phyloP scores from a whole-genome alignment of 2,888 invertebrate species.

The Synanthedon formicaeformis region DNA sequence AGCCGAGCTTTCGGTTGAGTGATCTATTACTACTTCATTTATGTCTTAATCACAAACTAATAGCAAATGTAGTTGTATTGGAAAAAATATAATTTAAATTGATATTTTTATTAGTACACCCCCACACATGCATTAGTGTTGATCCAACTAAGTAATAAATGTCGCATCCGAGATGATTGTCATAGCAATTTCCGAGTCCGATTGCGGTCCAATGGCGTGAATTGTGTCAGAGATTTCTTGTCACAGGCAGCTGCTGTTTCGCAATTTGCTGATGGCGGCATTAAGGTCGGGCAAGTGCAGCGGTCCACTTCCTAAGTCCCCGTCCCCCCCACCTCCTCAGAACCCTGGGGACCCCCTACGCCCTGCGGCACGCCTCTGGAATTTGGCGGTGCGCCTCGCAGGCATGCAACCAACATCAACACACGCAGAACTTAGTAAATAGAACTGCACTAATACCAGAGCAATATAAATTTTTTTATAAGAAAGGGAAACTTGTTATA shows the following conservation, averaged over 20 bases:
- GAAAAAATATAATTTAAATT: too few relatives aligned
- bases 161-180: constrained; percentile 32
- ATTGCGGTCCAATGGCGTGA: constrained; percentile 48
- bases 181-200: constrained; percentile 35
- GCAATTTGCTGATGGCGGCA: constrained; percentile 67
- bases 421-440: too few relatives aligned
- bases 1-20: too few relatives aligned
- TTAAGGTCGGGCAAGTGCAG: constrained; percentile 60
- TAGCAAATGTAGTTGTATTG: too few relatives aligned
- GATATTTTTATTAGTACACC: background rate
- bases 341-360: constrained; percentile 5
- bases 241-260: constrained; percentile 59
- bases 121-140: constrained; percentile 9
- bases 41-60: too few relatives aligned
- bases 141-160: constrained; percentile 12
- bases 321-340: constrained; percentile 16
- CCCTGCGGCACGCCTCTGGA: constrained; percentile 53
- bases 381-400: constrained; percentile 61
- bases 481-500: too few relatives aligned
- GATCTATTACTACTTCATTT: too few relatives aligned
- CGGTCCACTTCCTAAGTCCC: constrained; percentile 32
- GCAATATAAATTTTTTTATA: too few relatives aligned
- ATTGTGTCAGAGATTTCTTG: constrained; percentile 58
- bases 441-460: too few relatives aligned
- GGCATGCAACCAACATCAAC: constrained; percentile 18